Conservation (phyloP, 1,140 invertebrate species). For the Plectrocnemia conspersa region DNA sequence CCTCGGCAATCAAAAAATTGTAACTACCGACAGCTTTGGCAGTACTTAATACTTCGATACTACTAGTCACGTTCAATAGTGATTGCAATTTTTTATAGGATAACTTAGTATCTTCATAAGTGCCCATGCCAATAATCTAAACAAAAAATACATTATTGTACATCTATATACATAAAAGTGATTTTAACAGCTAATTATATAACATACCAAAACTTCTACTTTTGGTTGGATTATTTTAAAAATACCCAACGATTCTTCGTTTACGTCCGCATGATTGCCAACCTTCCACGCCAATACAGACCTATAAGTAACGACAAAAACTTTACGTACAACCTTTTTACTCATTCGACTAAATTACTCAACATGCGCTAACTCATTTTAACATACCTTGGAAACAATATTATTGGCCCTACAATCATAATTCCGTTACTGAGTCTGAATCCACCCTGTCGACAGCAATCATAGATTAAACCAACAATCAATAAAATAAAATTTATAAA, state of each 20-base stretch:
- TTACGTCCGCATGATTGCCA: slow-evolving; percentile 55
- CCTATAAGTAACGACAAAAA: slow-evolving; percentile 39
- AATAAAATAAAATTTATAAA: background rate
- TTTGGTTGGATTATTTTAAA: slow-evolving; percentile 69
- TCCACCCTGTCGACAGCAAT: too few species aligned
- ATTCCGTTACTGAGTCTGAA: slow-evolving; percentile 26
- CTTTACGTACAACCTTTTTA: background rate
- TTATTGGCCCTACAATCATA: slow-evolving; percentile 23
- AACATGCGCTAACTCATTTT: background rate
- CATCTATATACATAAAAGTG: background rate
- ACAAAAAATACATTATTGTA: slow-evolving; percentile 2
- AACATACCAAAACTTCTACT: slow-evolving; percentile 64
- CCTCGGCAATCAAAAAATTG: slow-evolving; percentile 72
- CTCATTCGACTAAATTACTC: background rate
- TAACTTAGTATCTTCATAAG: slow-evolving; percentile 39
- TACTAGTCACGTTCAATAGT: slow-evolving; percentile 51
- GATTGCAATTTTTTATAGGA: slow-evolving; percentile 43
- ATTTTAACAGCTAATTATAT: slow-evolving; percentile 10
- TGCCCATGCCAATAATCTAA: slow-evolving; percentile 59
- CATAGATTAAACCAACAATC: too few species aligned
- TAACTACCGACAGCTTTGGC: slow-evolving; percentile 68
- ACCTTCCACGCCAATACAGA: slow-evolving; percentile 70
- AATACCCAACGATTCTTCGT: slow-evolving; percentile 61
- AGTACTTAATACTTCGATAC: slow-evolving; percentile 64
- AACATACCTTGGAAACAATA: slow-evolving; percentile 27